Evolutionary conservation across 2,797 vertebrate genomes (phyloP).

Genomic region (Peromyscus attwateri): DNA sequence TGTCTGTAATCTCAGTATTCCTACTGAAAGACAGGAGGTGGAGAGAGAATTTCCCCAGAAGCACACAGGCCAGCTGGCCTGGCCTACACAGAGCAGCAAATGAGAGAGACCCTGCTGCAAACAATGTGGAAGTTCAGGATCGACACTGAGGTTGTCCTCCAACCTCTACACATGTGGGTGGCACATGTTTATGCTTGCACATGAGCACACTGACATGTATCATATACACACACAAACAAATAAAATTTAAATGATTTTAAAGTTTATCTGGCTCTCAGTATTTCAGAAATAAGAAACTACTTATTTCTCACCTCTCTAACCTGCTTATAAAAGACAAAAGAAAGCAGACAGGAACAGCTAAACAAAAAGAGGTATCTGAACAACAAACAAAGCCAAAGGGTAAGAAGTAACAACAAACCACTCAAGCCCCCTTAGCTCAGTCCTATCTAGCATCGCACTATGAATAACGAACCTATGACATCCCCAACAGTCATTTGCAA

Average conservation of each 20-base stretch:
- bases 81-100: neutral
- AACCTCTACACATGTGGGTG: neutral
- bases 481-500: neutral
- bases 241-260: neutral
- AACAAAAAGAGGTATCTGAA: slow-evolving; percentile 11
- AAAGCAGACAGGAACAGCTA: neutral
- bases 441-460: neutral
- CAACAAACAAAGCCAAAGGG: neutral
- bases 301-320: neutral
- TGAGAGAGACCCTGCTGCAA: neutral
- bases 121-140: neutral
- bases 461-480: slow-evolving; percentile 5
- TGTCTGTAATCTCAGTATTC: neutral
- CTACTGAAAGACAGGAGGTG: neutral
- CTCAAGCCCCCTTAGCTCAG: neutral
- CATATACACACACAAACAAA: neutral
- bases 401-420: neutral
- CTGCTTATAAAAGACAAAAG: slow-evolving; percentile 29
- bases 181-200: no score
- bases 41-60: neutral
- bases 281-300: slow-evolving; percentile 39
- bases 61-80: neutral
- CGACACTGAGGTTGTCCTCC: neutral
- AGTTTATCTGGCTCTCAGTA: slow-evolving; percentile 23
- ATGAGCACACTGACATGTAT: neutral